Conservation (phyloP, 2,113 vertebrate species). For the Scolopax mira region DNA sequence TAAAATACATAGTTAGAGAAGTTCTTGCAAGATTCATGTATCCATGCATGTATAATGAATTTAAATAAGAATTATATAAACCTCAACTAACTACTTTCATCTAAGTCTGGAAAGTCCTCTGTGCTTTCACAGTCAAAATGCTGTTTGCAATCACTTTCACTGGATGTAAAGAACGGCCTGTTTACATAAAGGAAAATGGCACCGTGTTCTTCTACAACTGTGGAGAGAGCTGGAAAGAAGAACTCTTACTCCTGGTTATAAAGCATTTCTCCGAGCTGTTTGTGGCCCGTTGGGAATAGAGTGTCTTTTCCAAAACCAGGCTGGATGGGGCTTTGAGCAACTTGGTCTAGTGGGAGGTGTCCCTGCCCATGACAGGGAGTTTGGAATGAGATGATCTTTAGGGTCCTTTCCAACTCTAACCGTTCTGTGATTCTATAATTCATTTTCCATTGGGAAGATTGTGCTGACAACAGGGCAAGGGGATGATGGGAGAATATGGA, state of each 20-base stretch:
- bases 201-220: background rate
- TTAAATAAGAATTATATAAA: conserved; percentile 61
- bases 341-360: too few relatives aligned
- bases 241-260: background rate
- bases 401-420: too few relatives aligned
- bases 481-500: background rate
- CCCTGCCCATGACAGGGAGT: too few relatives aligned
- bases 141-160: background rate
- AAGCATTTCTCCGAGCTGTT: background rate
- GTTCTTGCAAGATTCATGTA: conserved; percentile 67
- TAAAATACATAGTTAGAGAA: conserved; percentile 52
- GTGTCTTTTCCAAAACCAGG: background rate
- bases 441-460: background rate
- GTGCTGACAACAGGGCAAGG: background rate
- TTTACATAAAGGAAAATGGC: conserved; percentile 27
- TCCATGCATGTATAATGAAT: conserved; percentile 61
- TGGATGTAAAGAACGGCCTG: conserved; percentile 20
- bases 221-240: background rate
- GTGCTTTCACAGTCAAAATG: conserved; percentile 43
- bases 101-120: conserved; percentile 46
- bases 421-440: background rate
- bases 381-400: too few relatives aligned
- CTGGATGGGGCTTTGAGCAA: too few relatives aligned
- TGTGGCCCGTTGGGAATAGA: background rate
- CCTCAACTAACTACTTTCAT: conserved; percentile 51